Base-by-base conservation (phyloP, 2,797 vertebrate species). In the Lophotriccus pileatus region DNA sequence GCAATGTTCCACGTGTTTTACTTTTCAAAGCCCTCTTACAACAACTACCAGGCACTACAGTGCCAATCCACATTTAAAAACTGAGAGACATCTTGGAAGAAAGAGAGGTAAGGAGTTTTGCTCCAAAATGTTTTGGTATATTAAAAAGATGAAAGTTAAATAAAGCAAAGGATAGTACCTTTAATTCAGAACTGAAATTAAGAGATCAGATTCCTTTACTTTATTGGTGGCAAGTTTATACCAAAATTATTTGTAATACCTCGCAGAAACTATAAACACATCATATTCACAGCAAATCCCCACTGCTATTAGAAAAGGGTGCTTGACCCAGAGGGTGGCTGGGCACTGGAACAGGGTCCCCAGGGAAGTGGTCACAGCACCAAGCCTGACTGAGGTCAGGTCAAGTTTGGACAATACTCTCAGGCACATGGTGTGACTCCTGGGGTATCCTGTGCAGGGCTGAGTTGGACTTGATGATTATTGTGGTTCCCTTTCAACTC, bases 11-110 rank as follows among this genome's bases (percentile, higher is more conserved):
- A 49, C 2, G 5, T 41, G 66, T 72, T 82, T 67, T 75, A 47
- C 52, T 60, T 74, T 89, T 76, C 47, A 56, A 90, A 89, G 87
- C 93, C 94, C 92, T 94, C 88, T 95, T 30, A 90, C 4, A 84
- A 94, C 62, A 84, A 85, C 41, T 66, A 70, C 16, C 0, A 17
- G 50, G 32, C 22, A 94, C 46, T 93, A 36, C 95, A 93, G 44
- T 2, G 25, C 32, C 73, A 78, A 68, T 25, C 10, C 58, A 75
- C 32, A 17, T 19, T 16, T 13, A 34, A 46, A 66, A 90, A 32
- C 2, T 0, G 21, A 32, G 13, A 74, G 41, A 62, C 27, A 53
- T 21, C 39, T 3, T 55, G 41, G 11, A 90, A 75, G 27, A 67
- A 53, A 87, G 20, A 66, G 18, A 19, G 3, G 32, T 23, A 74